Conservation (phyloP, 2,888 invertebrate species). For the Hyposoter didymator region DNA sequence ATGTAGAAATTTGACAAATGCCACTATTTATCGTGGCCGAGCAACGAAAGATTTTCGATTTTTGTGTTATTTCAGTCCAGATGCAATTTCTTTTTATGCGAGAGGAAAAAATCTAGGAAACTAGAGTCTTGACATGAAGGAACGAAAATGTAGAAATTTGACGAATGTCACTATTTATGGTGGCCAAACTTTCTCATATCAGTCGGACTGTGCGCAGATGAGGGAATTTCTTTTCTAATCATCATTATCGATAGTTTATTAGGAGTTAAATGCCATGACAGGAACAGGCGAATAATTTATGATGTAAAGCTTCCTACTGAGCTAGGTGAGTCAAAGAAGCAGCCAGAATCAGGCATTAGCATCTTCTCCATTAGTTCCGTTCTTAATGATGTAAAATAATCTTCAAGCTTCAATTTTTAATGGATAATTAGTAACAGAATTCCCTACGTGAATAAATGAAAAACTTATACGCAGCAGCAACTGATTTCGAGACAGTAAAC, state of each 20-base stretch:
- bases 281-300: slow-evolving; percentile 21
- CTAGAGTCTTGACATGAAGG: too few relatives aligned
- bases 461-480: not conserved
- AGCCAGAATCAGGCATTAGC: slow-evolving; percentile 34
- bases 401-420: slow-evolving; percentile 23
- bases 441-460: not conserved
- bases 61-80: not conserved
- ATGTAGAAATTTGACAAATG: too few relatives aligned
- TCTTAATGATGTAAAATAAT: not conserved
- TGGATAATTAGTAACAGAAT: slow-evolving; percentile 28
- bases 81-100: too few relatives aligned
- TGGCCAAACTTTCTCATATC: too few relatives aligned
- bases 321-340: not conserved
- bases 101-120: too few relatives aligned
- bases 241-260: slow-evolving; percentile 10
- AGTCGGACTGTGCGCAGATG: not conserved
- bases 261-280: not conserved
- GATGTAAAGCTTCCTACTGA: slow-evolving; percentile 13
- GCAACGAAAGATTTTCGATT: not conserved
- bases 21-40: not conserved
- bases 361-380: slow-evolving; percentile 36
- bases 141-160: too few relatives aligned
- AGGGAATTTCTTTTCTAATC: slow-evolving; percentile 9
- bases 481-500: not conserved
- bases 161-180: too few relatives aligned